phyloP scores from a whole-genome alignment of 2,113 vertebrate genomes.

The Oophaga pumilio region DNA sequence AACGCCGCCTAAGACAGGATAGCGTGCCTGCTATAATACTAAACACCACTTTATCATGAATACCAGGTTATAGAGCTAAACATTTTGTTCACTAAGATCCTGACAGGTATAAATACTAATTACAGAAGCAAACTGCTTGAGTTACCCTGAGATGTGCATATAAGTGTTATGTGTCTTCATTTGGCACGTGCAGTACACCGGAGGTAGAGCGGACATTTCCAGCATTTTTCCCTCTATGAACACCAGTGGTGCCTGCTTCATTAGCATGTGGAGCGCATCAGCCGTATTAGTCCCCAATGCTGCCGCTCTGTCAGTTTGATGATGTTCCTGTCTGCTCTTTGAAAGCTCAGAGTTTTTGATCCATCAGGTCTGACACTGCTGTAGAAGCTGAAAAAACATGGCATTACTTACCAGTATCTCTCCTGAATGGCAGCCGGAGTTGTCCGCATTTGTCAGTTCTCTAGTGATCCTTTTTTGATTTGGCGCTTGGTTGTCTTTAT shows the following conservation, averaged over 20 bases:
- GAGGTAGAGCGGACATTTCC: not conserved
- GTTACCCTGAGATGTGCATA: not conserved
- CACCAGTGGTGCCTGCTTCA: not conserved
- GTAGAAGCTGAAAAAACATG: not conserved
- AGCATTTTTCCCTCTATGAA: not conserved
- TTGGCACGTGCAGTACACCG: not conserved
- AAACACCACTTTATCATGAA: not conserved
- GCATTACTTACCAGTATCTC: slow-evolving; percentile 19
- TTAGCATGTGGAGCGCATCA: not conserved
- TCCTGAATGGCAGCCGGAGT: not conserved
- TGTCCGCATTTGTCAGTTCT: not conserved
- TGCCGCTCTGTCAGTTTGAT: not conserved
- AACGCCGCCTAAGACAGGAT: too few species aligned
- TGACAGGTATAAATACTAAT: not conserved
- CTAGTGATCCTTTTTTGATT: not conserved
- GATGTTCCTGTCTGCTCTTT: not conserved
- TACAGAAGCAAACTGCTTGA: not conserved
- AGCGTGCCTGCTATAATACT: not conserved
- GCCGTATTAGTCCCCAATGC: slow-evolving; percentile 2
- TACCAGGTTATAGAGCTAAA: not conserved
- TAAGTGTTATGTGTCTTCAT: not conserved
- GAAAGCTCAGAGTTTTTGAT: not conserved
- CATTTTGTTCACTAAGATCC: not conserved
- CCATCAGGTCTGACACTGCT: slow-evolving; percentile 16
- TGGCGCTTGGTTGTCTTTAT: not conserved